Evolutionary conservation across 2,888 invertebrate species (phyloP), one percentile per base, ranked within the genome.

Genomic region (Cheiracanthium punctorium): DNA sequence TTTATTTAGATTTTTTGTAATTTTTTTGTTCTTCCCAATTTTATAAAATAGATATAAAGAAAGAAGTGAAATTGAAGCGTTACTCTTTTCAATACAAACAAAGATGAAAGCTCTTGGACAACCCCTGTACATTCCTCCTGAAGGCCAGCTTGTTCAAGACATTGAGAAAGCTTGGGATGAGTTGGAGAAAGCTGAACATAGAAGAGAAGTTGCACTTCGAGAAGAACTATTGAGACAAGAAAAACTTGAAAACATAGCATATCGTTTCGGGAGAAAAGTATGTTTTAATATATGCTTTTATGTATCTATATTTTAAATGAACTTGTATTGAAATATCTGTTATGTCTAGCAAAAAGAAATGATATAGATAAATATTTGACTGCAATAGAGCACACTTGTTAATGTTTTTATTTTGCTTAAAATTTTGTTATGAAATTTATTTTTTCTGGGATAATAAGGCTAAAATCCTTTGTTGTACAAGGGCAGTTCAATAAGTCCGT

Each of bases 41-140:
- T n/a, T n/a, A n/a, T n/a, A n/a, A n/a, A n/a, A n/a, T 85, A 96
- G 97, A 91, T 98, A 98, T 92, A 97, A 96, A 91, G 99, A 99
- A 92, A 95, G 98, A 80, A 98, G 98, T 89, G 98, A 99, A 93
- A 96, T 98, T 90, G 98, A 99, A 92, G 99, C 97, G 0, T 93
- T 98, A 48, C 98, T 96, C 91, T 99, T 99, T 92, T 96, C 97
- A 91, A 98, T 99, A 90, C 99, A 99, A 92, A 98, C 98, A 0
- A 95, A 97, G 92, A 93, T 98, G 90, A 98, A 98, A 92, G 96
- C 98, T n/a, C 93, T 98, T 89, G 95, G 97, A 89, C 97, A 97
- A 89, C 96, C 96, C 20, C 94, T 95, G 20, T 97, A 96, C 92
- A 94, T 94, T 7, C 97, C 97, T 0, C 94, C 95, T 43, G 97